Percentiles rank a stretch among this genome's conserved stretches.
Conservation (phyloP, 2,888 invertebrate genomes). For the Carpatolechia fugitivella region DNA sequence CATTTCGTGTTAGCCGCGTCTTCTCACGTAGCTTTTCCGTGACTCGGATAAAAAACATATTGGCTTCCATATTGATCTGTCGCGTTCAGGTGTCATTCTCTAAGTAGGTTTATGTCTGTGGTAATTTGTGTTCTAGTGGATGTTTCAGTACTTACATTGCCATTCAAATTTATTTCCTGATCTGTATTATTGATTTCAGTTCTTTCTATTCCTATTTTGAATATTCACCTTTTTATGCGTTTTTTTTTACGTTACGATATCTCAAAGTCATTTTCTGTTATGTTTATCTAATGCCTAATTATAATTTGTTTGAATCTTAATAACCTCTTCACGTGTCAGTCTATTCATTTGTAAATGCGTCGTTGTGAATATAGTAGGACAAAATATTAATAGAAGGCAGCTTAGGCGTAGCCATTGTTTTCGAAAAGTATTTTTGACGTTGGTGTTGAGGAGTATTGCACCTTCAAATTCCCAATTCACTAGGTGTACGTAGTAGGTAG, state of each 20-base stretch:
- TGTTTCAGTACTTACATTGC: too few relatives aligned
- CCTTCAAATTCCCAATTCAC: too few relatives aligned
- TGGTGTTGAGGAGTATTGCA: background rate
- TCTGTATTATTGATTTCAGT: background rate
- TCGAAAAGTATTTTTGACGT: background rate
- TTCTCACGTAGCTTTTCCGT: slow-evolving; percentile 4
- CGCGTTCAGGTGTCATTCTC: background rate
- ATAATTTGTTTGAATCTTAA: background rate
- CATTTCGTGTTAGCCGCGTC: background rate
- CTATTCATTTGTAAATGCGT: slow-evolving; percentile 10
- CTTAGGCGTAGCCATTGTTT: background rate
- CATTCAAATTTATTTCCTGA: too few relatives aligned
- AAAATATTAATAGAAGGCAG: background rate
- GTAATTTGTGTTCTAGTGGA: too few relatives aligned
- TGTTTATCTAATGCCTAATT: background rate
- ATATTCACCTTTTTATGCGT: background rate
- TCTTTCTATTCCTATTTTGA: background rate
- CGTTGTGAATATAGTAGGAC: slow-evolving; percentile 6
- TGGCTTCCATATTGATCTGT: background rate
- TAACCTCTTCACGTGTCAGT: slow-evolving; percentile 2
- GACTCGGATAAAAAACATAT: background rate
- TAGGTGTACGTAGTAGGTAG: too few relatives aligned
- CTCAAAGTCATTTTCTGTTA: background rate
- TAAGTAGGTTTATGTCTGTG: background rate
- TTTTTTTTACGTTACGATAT: background rate